Percentiles rank a stretch among this genome's conserved stretches.
phyloP scores from a whole-genome alignment of 2,113 vertebrate species.

The Rhipidura dahli region DNA sequence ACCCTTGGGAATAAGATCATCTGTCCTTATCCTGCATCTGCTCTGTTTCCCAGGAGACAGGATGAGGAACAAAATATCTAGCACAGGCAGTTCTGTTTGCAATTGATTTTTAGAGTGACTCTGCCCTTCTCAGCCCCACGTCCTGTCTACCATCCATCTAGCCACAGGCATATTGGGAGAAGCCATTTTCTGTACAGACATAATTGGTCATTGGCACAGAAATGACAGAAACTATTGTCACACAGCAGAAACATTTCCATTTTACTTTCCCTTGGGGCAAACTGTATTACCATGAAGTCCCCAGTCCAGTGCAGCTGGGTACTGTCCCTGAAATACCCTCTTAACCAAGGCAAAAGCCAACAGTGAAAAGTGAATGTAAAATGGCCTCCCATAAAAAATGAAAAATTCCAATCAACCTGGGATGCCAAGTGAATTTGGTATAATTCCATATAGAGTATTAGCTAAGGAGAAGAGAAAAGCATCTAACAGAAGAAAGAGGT shows the following conservation, averaged over 20 bases:
- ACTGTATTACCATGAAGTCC: neutral
- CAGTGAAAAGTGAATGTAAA: neutral
- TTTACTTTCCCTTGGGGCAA: conserved; percentile 5
- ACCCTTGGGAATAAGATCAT: conserved; percentile 1
- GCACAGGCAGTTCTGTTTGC: conserved; percentile 20
- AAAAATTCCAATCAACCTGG: neutral
- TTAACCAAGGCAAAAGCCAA: neutral
- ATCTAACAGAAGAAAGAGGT: neutral
- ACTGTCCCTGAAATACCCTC: neutral
- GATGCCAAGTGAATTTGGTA: neutral
- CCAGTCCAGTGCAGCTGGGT: neutral
- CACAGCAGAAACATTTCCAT: conserved; percentile 9
- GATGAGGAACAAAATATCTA: conserved; percentile 4
- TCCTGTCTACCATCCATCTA: neutral
- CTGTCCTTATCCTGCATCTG: conserved; percentile 22
- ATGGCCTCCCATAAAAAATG: neutral
- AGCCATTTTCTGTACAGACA: conserved; percentile 13
- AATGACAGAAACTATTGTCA: conserved; percentile 13
- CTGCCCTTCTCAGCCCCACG: neutral
- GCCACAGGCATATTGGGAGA: conserved; percentile 36
- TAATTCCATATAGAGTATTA: neutral
- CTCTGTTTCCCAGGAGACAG: conserved; percentile 15
- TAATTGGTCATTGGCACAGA: conserved; percentile 56
- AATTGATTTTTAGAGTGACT: conserved; percentile 57
- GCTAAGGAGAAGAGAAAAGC: neutral